Base-by-base conservation (phyloP, 2,888 invertebrate genomes). In the Linnaemya vulpina region DNA sequence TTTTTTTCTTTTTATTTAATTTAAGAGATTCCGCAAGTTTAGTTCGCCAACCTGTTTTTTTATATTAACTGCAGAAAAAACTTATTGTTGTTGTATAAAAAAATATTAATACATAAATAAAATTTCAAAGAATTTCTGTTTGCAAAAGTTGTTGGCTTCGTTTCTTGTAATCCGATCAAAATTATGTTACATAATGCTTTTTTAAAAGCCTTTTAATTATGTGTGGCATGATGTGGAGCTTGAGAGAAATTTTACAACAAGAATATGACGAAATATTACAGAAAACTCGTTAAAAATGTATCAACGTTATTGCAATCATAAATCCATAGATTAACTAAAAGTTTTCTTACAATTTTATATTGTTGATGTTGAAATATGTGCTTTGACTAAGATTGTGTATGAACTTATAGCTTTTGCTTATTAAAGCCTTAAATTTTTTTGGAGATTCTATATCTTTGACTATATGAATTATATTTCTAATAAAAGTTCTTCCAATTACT, bases 171-270 rank as follows among this genome's bases (percentile, higher is more conserved):
- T 46, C 25, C 35, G 15, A 35, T 67, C 1, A 46, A 43, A 70
- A n/a, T 17, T 53, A 30, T 62, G 70, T 78, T 78, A 78, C 70
- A 78, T 71, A 51, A 78, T 35, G 22, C 13, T 7, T 20, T 51
- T 51, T 30, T 30, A 30, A 2, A 3, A 55, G 35, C 17, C 25
- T 25, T 13, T 17, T 40, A 55, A 65, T 30, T 65, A 25, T 55
- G 51, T 20, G 8, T 49, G 49, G 10, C 30, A 17, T 49, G 30
- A 49, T 49, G n/a, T 68, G 8, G 17, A 55, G 10, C 46, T 46
- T n/a, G 11, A 17, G 71, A 71, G 71, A 71, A 71, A 71, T 71
- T 71, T 68, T 10, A 17, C 17, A 60, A 17, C 4, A 60, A 60
- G 3, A 11, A 17, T 10, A 4, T 51, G 1, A 30, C 9, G 1